These are phyloP conservation scores for Harpagifer antarcticus DNA, from an alignment of 2,797 vertebrate genomes.

Conservation along the genomic window DNA sequence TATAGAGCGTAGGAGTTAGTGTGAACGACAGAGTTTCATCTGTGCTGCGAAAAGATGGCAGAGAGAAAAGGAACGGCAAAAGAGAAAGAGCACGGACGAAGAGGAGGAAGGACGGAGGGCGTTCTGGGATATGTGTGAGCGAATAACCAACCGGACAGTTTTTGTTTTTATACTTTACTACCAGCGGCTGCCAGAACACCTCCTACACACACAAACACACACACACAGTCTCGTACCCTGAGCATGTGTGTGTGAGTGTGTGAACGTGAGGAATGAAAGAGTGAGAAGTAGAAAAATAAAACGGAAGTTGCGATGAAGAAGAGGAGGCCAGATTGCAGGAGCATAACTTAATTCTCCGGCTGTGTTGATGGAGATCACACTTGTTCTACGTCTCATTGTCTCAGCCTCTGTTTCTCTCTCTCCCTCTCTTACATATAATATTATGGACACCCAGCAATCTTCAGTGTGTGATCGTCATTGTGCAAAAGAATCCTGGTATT, in stretches of 20 bases:
- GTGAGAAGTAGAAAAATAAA: conserved; percentile 39
- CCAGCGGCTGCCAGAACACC: conserved; percentile 69
- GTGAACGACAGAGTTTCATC: conserved; percentile 75
- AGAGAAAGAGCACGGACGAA: conserved; percentile 46
- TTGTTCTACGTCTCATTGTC: conserved; percentile 32
- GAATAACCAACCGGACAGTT: conserved; percentile 76
- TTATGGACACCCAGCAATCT: background rate
- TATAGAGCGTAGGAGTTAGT: conserved; percentile 67
- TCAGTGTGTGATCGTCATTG: background rate
- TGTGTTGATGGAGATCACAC: conserved; percentile 35
- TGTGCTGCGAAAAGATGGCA: conserved; percentile 73
- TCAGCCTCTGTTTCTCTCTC: conserved; percentile 16
- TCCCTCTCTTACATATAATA: background rate
- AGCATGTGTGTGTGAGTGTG: conserved; percentile 48
- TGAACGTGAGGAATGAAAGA: conserved; percentile 49
- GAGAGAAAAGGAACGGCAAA: conserved; percentile 44
- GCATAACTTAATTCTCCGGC: conserved; percentile 56
- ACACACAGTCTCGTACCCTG: conserved; percentile 42
- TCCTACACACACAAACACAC: conserved; percentile 60
- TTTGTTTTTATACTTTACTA: conserved; percentile 68
- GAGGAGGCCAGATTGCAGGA: conserved; percentile 61
- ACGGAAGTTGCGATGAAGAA: conserved; percentile 26
- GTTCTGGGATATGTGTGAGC: conserved; percentile 63
- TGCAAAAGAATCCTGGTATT: conserved; percentile 3
- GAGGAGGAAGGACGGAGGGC: conserved; percentile 63